These are phyloP conservation scores for Cataglyphis rosenhaueri DNA, from an alignment of 2,888 invertebrate genomes.

Conservation along the genomic window DNA sequence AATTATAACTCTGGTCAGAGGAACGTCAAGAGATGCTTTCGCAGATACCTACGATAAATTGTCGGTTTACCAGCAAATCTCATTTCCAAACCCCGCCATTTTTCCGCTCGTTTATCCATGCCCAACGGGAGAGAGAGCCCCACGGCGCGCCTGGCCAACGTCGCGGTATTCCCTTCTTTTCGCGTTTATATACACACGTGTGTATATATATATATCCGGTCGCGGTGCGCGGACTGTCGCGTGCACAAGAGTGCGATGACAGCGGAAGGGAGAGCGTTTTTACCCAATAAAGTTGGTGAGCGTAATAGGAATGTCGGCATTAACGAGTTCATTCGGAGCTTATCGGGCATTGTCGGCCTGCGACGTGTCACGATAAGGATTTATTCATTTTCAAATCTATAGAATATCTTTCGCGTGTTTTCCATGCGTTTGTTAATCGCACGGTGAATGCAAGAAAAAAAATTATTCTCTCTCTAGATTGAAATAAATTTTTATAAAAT, in stretches of 20 bases:
- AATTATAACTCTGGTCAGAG: slow-evolving; percentile 85
- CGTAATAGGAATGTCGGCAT: slow-evolving; percentile 72
- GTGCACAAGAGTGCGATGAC: slow-evolving; percentile 67
- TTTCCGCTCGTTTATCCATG: slow-evolving; percentile 81
- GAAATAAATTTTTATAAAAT: background rate
- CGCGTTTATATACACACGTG: slow-evolving; percentile 34
- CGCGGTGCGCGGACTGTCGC: slow-evolving; percentile 65
- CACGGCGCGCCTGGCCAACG: slow-evolving; percentile 56
- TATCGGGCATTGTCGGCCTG: slow-evolving; percentile 51
- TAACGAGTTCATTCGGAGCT: slow-evolving; percentile 65
- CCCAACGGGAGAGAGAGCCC: slow-evolving; percentile 71
- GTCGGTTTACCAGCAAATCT: slow-evolving; percentile 86
- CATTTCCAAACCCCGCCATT: slow-evolving; percentile 83
- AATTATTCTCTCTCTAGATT: too few species aligned
- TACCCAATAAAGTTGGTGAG: slow-evolving; percentile 72
- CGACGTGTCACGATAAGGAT: slow-evolving; percentile 55
- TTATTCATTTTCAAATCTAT: slow-evolving; percentile 55
- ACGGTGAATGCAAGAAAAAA: background rate
- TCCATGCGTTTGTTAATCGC: slow-evolving; percentile 41
- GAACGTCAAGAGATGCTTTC: slow-evolving; percentile 84
- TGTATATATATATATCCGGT: slow-evolving; percentile 54
- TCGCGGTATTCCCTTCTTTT: slow-evolving; percentile 66
- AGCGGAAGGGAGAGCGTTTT: slow-evolving; percentile 71
- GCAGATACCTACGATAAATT: slow-evolving; percentile 85
- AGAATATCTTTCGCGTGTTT: slow-evolving; percentile 49